Evolutionary conservation across 30 jellyfish, hydroid and myxozoan genomes (phyloP).

Genomic region (Nemopilema nomurai): DNA sequence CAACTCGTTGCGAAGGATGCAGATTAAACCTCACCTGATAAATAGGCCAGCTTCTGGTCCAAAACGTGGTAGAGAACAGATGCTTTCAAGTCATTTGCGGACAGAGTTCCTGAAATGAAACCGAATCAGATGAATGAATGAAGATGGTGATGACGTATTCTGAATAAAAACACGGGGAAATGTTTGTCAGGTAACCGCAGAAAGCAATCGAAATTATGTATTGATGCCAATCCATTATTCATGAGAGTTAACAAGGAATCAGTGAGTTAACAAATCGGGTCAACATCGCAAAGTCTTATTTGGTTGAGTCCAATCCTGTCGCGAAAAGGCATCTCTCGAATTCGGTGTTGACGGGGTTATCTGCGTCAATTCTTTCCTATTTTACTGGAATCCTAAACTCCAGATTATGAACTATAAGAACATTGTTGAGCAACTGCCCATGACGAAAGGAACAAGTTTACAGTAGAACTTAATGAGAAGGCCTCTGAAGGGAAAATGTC

Average conservation of each 20-base stretch:
- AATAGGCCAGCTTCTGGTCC: slow-evolving; percentile 38
- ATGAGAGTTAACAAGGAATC: background rate
- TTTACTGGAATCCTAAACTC: too few relatives aligned
- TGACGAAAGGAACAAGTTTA: too few relatives aligned
- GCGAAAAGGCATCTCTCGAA: too few relatives aligned
- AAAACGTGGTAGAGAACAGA: slow-evolving; percentile 42
- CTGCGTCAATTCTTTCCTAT: too few relatives aligned
- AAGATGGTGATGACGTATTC: background rate
- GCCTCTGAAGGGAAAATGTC: too few relatives aligned
- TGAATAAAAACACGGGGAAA: background rate
- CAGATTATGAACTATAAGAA: too few relatives aligned
- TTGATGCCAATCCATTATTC: background rate
- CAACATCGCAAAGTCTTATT: background rate
- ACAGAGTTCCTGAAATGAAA: slow-evolving; percentile 46
- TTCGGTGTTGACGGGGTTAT: too few relatives aligned
- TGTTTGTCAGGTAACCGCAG: background rate
- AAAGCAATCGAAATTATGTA: background rate
- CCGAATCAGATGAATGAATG: background rate
- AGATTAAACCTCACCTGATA: slow-evolving; percentile 49
- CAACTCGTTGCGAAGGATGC: background rate
- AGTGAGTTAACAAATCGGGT: background rate
- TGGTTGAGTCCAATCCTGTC: too few relatives aligned
- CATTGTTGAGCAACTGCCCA: too few relatives aligned
- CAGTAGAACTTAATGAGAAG: too few relatives aligned
- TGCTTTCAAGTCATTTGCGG: slow-evolving; percentile 61